These are phyloP conservation scores for Pseudolaguvia tuberculata DNA, from an alignment of 2,113 vertebrate genomes.

Conservation along the genomic window DNA sequence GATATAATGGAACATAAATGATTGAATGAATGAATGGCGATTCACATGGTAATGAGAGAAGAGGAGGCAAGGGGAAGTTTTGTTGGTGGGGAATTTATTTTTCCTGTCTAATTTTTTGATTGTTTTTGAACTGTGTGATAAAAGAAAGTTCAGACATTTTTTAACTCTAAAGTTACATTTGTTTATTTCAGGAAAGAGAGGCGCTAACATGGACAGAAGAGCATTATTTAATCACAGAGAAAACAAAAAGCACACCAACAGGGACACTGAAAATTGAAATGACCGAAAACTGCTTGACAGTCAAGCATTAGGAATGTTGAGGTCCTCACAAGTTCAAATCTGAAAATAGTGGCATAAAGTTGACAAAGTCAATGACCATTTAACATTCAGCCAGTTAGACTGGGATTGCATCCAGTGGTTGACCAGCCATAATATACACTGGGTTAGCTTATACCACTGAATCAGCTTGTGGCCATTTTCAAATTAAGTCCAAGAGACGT, in stretches of 20 bases:
- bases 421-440: constrained; percentile 41
- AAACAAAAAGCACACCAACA: not conserved
- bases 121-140: constrained; percentile 76
- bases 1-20: constrained; percentile 84
- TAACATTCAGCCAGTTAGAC: constrained; percentile 36
- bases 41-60: constrained; percentile 95
- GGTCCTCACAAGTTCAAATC: constrained; percentile 4
- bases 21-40: constrained; percentile 80
- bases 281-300: not conserved
- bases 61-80: constrained; percentile 81
- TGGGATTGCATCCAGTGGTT: constrained; percentile 44
- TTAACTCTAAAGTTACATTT: constrained; percentile 11
- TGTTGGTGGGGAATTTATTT: constrained; percentile 81
- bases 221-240: not conserved
- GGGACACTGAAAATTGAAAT: not conserved
- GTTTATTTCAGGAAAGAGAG: not conserved
- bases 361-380: constrained; percentile 21
- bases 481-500: not conserved
- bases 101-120: constrained; percentile 78
- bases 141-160: constrained; percentile 62
- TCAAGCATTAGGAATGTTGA: not conserved
- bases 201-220: not conserved
- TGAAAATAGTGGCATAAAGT: constrained; percentile 20
- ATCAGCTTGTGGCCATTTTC: constrained; percentile 23
- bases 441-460: constrained; percentile 6